Conservation (phyloP, 2,797 vertebrate species). For the Semaprochilodus insignis region DNA sequence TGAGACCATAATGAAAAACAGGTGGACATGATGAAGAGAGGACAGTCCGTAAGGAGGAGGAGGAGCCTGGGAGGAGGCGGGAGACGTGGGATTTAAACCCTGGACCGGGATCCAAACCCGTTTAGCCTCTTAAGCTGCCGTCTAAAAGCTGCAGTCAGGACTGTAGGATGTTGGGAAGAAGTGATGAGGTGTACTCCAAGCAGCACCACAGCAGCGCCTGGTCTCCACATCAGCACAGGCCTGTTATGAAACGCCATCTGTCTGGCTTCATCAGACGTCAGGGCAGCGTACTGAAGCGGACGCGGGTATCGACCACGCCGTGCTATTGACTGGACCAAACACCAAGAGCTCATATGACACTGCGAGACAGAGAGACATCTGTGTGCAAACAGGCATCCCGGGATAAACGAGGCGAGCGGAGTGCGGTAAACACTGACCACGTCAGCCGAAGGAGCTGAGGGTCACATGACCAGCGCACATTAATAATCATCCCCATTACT, state of each 20-base stretch:
- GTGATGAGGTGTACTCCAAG: too few species aligned
- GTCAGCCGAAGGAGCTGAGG: neutral
- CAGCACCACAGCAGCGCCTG: too few species aligned
- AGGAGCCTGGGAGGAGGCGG: neutral
- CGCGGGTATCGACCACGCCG: neutral
- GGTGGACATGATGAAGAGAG: neutral
- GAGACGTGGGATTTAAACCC: too few species aligned
- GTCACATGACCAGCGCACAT: neutral
- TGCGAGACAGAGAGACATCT: neutral
- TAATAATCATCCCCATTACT: neutral
- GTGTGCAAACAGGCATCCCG: neutral
- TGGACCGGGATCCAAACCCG: too few species aligned
- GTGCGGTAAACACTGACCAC: neutral
- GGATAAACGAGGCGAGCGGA: neutral
- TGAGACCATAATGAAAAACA: conserved; percentile 1
- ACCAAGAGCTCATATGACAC: neutral
- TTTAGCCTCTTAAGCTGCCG: too few species aligned
- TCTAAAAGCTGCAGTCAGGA: too few species aligned
- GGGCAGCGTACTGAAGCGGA: neutral
- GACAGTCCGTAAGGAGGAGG: neutral
- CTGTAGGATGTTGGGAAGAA: too few species aligned
- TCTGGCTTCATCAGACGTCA: conserved; percentile 22
- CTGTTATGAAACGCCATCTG: conserved; percentile 41
- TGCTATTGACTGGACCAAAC: conserved; percentile 2
- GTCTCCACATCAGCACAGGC: neutral